Conservation (phyloP, 2,888 invertebrate genomes). For the Biston stratarius region DNA sequence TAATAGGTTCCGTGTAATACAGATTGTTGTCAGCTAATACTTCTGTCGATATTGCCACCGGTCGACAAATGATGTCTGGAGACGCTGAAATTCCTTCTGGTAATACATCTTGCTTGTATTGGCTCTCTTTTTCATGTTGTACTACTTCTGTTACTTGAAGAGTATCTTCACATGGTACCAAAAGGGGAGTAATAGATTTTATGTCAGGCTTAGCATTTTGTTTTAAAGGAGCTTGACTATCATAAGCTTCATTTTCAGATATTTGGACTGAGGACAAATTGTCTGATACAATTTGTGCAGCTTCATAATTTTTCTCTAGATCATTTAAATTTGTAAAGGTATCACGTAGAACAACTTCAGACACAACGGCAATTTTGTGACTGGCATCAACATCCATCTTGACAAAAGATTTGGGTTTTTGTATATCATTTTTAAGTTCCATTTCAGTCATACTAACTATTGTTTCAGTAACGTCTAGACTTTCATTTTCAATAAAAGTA, state of each 20-base stretch:
- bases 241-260: conserved; percentile 73
- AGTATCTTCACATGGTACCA: conserved; percentile 61
- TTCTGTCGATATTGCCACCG: conserved; percentile 84
- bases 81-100: conserved; percentile 68
- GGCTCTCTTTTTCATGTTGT: conserved; percentile 73
- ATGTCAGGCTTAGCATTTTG: conserved; percentile 55
- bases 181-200: conserved; percentile 63
- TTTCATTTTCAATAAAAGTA: conserved; percentile 85
- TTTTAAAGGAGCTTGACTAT: conserved; percentile 71
- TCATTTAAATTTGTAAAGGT: conserved; percentile 61
- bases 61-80: conserved; percentile 75
- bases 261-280: conserved; percentile 68
- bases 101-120: conserved; percentile 46
- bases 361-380: conserved; percentile 82
- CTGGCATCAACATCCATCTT: conserved; percentile 80
- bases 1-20: conserved; percentile 52
- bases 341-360: conserved; percentile 74
- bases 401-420: conserved; percentile 79
- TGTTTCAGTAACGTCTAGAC: conserved; percentile 87
- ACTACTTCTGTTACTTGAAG: conserved; percentile 69
- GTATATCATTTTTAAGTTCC: conserved; percentile 66
- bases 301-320: conserved; percentile 60
- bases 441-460: conserved; percentile 81
- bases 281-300: conserved; percentile 67
- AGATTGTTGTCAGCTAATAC: conserved; percentile 73